phyloP scores from a whole-genome alignment of 1,140 invertebrate genomes.

The Gerris buenoi region DNA sequence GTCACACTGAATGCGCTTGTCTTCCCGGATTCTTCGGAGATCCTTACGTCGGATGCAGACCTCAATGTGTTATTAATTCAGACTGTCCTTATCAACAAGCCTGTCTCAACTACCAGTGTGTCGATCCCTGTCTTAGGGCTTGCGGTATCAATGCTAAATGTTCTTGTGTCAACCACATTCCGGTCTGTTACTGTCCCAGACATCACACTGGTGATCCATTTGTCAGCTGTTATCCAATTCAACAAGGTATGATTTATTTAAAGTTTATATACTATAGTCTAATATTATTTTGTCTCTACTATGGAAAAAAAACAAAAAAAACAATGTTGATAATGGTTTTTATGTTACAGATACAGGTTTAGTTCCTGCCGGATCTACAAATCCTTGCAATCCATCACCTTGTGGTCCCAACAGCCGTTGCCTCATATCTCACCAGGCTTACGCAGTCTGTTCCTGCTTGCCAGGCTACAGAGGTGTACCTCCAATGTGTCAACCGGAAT shows the following conservation, averaged over 20 bases:
- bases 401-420: constrained; percentile 67
- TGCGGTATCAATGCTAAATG: constrained; percentile 61
- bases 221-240: constrained; percentile 45
- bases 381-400: constrained; percentile 45
- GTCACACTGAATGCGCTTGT: constrained; percentile 48
- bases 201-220: constrained; percentile 64
- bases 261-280: too few relatives aligned
- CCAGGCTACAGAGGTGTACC: constrained; percentile 61
- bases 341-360: too few relatives aligned
- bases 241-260: constrained; percentile 26
- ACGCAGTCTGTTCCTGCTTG: constrained; percentile 61
- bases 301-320: too few relatives aligned
- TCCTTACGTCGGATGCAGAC: constrained; percentile 53
- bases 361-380: constrained; percentile 20
- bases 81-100: constrained; percentile 51
- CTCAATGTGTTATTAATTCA: constrained; percentile 62
- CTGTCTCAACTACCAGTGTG: constrained; percentile 64
- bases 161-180: constrained; percentile 56
- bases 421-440: constrained; percentile 47
- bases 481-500: constrained; percentile 63
- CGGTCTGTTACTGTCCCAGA: constrained; percentile 57
- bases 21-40: constrained; percentile 40
- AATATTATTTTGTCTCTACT: too few relatives aligned
- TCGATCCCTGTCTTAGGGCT: constrained; percentile 57
- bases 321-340: too few relatives aligned